Evolutionary conservation across 2,113 vertebrate genomes (phyloP), one percentile per base, ranked within the genome.

Genomic region (Cebus imitator): DNA sequence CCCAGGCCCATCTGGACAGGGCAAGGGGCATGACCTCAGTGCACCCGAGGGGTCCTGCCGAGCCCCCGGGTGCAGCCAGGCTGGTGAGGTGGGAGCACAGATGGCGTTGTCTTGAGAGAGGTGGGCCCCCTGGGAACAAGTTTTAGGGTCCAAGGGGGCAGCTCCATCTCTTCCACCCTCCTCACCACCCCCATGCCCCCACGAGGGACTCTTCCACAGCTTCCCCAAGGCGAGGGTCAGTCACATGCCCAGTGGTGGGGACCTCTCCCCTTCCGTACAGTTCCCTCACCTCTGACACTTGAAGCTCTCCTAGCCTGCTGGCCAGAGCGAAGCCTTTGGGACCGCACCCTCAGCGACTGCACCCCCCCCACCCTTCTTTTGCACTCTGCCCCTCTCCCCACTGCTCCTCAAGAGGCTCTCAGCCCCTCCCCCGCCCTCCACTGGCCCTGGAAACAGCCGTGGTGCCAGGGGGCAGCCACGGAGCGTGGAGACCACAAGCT

Each of bases 1-100:
- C 57, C 82, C 68, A 21, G 87, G 95, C 88, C 97, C 97, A 97
- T 97, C 98, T 98, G 97, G 94, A 96, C 93, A 90, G 96, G 94
- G 92, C 96, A 92, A 64, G 83, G 97, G 95, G 61, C 72, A 0
- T 27, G 95, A 97, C 97, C 97, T 23, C 58, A 2, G 76, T 8
- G 2, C n/a, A 27, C 93, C 66, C 0, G 0, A 64, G 92, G 66
- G 93, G 45, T 79, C 76, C 96, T 27, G 4, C 43, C 4, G 18
- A 78, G 91, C 70, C 80, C 84, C 61, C 2, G 3, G 86, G 81
- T 1, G 1, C 58, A 25, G 45, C 52, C 92, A 35, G 64, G 76
- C 66, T 8, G 30, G 17, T 2, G 61, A 35, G 4, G 14, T 1
- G 58, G 45, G 58, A 16, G 43, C 27, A 21, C 97, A 95, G 96